These are phyloP conservation scores for Lithobates sylvaticus DNA, from an alignment of 2,797 vertebrate species.

Conservation along the genomic window DNA sequence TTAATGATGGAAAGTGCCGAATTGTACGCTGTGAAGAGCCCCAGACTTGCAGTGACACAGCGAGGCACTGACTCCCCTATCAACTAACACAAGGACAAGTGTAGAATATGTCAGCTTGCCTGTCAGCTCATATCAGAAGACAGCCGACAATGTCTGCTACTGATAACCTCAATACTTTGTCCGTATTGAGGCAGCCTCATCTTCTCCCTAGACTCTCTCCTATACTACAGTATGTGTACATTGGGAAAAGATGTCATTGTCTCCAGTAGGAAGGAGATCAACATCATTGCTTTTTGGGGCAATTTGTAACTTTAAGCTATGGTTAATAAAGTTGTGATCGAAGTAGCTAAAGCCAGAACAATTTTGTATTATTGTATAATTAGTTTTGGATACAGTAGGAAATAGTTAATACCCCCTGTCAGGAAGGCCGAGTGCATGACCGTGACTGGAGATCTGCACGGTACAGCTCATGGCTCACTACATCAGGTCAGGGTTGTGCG, in stretches of 20 bases:
- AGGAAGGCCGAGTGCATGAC: too few relatives aligned
- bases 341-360: too few relatives aligned
- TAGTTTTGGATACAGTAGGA: too few relatives aligned
- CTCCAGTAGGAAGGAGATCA: neutral
- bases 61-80: neutral
- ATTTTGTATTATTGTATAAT: too few relatives aligned
- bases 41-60: neutral
- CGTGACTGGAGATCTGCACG: too few relatives aligned
- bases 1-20: slow-evolving; percentile 31
- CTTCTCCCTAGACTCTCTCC: neutral
- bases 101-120: slow-evolving; percentile 12
- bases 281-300: neutral
- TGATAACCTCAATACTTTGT: slow-evolving; percentile 19
- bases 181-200: neutral
- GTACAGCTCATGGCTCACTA: too few relatives aligned
- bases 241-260: neutral
- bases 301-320: too few relatives aligned
- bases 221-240: neutral
- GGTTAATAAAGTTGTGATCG: too few relatives aligned
- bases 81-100: slow-evolving; percentile 17
- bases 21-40: slow-evolving; percentile 6
- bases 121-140: slow-evolving; percentile 34
- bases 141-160: slow-evolving; percentile 4
- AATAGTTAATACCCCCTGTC: too few relatives aligned
- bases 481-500: too few relatives aligned